These are phyloP conservation scores for Phymastichus coffea DNA, from an alignment of 1,140 invertebrate species.

Conservation along the genomic window DNA sequence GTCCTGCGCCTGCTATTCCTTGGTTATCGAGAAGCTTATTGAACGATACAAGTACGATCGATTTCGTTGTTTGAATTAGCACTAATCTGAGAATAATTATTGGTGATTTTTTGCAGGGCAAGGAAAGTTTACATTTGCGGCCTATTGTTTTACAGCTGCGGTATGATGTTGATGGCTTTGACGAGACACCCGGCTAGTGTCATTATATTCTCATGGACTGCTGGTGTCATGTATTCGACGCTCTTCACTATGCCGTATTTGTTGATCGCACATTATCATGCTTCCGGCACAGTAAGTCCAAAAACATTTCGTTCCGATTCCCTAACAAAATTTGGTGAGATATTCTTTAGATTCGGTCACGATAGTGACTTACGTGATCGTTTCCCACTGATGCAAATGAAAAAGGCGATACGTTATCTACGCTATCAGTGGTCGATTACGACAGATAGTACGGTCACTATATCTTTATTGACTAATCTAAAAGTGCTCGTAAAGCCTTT, in stretches of 20 bases:
- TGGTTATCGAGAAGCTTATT: slow-evolving; percentile 85
- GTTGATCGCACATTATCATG: slow-evolving; percentile 90
- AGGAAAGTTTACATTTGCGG: slow-evolving; percentile 86
- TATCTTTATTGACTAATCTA: too few relatives aligned
- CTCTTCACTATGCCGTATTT: slow-evolving; percentile 97
- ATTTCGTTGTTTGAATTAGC: not conserved
- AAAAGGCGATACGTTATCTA: too few relatives aligned
- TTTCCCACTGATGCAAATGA: too few relatives aligned
- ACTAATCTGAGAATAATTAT: not conserved
- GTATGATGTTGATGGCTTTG: slow-evolving; percentile 87
- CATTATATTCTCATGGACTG: slow-evolving; percentile 85
- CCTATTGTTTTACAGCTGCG: slow-evolving; percentile 83
- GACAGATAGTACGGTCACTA: too few relatives aligned
- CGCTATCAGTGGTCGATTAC: too few relatives aligned
- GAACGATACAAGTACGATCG: slow-evolving; percentile 72
- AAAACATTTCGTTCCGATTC: not conserved
- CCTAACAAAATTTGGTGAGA: too few relatives aligned
- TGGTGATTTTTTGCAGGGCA: slow-evolving; percentile 71
- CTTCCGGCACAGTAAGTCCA: slow-evolving; percentile 54
- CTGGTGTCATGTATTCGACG: slow-evolving; percentile 96
- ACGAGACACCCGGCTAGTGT: slow-evolving; percentile 77
- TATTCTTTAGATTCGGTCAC: too few relatives aligned
- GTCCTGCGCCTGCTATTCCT: slow-evolving; percentile 90
- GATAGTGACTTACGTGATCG: too few relatives aligned
- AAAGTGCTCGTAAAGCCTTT: too few relatives aligned